These are phyloP conservation scores for Plumapathes pennacea DNA, from an alignment of 92 coral and sea anemone species.

Conservation along the genomic window DNA sequence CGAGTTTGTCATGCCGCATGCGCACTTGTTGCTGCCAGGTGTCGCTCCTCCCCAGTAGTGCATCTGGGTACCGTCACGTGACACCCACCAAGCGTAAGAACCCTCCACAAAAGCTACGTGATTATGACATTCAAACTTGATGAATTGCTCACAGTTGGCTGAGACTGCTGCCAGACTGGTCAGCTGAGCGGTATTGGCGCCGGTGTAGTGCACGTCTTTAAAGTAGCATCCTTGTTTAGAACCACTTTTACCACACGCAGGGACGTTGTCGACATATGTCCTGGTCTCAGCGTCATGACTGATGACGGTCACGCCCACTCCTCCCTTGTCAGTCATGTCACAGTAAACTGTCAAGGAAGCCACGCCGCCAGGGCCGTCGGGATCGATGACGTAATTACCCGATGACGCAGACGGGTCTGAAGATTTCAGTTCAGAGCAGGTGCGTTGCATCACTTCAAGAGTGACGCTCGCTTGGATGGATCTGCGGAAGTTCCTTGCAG, in stretches of 20 bases:
- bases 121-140: constrained; percentile 34
- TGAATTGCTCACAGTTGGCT: constrained; percentile 58
- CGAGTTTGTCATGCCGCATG: constrained; percentile 59
- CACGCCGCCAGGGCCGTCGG: constrained; percentile 24
- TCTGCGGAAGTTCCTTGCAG: constrained; percentile 6
- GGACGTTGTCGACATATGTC: constrained; percentile 8
- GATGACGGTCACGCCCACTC: constrained; percentile 42
- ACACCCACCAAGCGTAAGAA: constrained; percentile 47
- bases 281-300: constrained; percentile 45
- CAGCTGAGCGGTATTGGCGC: constrained; percentile 35
- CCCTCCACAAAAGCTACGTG: constrained; percentile 2
- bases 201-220: constrained; percentile 17
- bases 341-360: constrained; percentile 29
- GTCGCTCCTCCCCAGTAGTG: constrained; percentile 68
- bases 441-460: not conserved
- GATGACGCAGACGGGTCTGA: not conserved
- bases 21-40: constrained; percentile 29
- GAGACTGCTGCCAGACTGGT: constrained; percentile 26
- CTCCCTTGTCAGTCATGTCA: constrained; percentile 43
- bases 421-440: constrained; percentile 11
- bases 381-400: constrained; percentile 17
- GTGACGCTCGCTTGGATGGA: constrained; percentile 4
- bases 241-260: not conserved
- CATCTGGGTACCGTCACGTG: constrained; percentile 49
- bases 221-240: constrained; percentile 22